phyloP scores from a whole-genome alignment of 2,888 invertebrate genomes.

The Diaphora mendica region DNA sequence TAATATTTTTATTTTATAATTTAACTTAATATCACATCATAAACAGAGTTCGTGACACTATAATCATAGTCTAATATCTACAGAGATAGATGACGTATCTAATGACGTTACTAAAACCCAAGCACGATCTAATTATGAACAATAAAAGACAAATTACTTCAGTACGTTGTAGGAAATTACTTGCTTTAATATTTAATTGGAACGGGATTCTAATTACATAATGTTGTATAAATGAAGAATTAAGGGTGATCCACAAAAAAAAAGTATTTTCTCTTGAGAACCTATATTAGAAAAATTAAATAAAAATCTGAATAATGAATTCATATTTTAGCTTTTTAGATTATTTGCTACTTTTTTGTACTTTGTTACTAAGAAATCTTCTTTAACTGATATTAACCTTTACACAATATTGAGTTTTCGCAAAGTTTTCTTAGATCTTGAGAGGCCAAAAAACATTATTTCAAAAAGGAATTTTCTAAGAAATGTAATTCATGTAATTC shows the following conservation, averaged over 20 bases:
- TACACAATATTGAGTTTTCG: background rate
- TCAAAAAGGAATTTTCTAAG: background rate
- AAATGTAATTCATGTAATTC: background rate
- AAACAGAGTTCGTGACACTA: background rate
- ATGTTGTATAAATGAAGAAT: constrained; percentile 4
- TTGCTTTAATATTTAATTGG: background rate
- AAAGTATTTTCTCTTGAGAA: background rate
- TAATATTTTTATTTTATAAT: no score
- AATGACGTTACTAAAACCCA: constrained; percentile 11
- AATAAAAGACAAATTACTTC: constrained; percentile 15
- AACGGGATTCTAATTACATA: constrained; percentile 1
- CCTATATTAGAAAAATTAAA: background rate
- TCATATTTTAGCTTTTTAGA: background rate
- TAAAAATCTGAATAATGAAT: background rate
- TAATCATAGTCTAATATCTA: constrained; percentile 3
- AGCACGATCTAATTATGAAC: constrained; percentile 18
- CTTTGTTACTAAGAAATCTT: background rate
- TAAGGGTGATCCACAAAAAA: background rate
- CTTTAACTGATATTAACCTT: background rate
- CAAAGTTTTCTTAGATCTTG: background rate
- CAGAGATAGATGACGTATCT: constrained; percentile 13
- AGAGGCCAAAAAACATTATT: background rate
- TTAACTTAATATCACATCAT: no score
- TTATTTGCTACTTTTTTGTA: background rate
- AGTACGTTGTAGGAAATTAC: constrained; percentile 17